Evolutionary conservation across 2,113 vertebrate genomes (phyloP), one percentile per base, ranked within the genome.

Genomic region (Fulica atra): DNA sequence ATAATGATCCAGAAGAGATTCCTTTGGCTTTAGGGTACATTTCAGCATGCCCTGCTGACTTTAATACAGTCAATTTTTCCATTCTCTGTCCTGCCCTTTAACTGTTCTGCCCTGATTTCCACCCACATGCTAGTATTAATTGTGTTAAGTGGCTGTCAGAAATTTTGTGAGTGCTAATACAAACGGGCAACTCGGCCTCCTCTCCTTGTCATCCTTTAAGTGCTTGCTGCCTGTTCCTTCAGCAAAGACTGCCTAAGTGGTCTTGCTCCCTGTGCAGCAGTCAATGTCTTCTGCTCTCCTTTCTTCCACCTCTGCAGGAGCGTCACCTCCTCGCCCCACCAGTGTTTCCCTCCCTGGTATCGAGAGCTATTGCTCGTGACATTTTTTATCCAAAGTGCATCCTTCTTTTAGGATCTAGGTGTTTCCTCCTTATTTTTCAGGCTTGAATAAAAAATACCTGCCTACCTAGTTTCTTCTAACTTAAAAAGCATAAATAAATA

Each of bases 361-460:
- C 6, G 9, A 29, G 19, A 12, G 25, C 8, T 60, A 4, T 0
- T 65, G 25, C 33, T 83, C 24, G 16, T 0, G 0, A 11, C 1
- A 1, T 19, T 11, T 48, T 50, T 69, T n/a, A 70, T 29, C 13
- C 9, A 9, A 84, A 70, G 18, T 25, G 14, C 61, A 4, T 38
- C 81, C 65, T 59, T 16, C 48, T 16, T 65, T 69, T 18, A 48
- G 38, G 20, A 28, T 60, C 35, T 88, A 5, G 38, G 35, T 2
- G 0, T 48, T 86, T 56, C 6, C 35, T 46, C 5, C 23, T 13
- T 48, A 0, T 38, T 74, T 64, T 5, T 59, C 56, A 56, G 9
- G n/a, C 21, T 17, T 8, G 25, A 79, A 51, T 23, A 17, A 54
- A 88, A 86, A 53, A 31, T 8, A 60, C 12, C 64, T 57, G 25